phyloP scores from a whole-genome alignment of 2,113 vertebrate genomes.

The Lethenteron camtschaticum region DNA sequence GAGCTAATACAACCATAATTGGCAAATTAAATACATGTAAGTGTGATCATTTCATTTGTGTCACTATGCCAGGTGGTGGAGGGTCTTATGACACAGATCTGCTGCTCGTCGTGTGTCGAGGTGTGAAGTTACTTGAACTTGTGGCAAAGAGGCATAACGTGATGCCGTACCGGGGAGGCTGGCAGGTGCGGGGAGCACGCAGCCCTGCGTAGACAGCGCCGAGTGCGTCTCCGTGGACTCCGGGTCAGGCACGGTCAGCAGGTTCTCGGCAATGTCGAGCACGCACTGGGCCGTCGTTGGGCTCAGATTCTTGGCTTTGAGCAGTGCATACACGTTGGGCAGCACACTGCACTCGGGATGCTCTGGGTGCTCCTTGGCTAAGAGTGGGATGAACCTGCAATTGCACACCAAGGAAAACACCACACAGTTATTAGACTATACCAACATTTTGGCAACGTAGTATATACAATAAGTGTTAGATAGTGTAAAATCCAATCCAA shows the following conservation, averaged over 20 bases:
- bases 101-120: no score
- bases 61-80: no score
- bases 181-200: slow-evolving; percentile 17
- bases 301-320: slow-evolving; percentile 52
- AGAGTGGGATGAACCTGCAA: slow-evolving; percentile 53
- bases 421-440: neutral
- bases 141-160: neutral
- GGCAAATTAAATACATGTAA: no score
- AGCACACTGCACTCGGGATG: slow-evolving; percentile 48
- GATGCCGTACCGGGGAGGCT: no score
- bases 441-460: no score
- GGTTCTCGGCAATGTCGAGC: slow-evolving; percentile 52
- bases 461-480: no score
- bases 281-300: slow-evolving; percentile 33
- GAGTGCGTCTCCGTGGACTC: slow-evolving; percentile 27
- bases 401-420: slow-evolving; percentile 9
- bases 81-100: no score
- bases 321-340: slow-evolving; percentile 52
- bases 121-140: no score
- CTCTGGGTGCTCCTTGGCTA: slow-evolving; percentile 49
- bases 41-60: no score
- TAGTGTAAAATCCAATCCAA: no score
- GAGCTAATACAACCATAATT: no score
- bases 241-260: slow-evolving; percentile 49
- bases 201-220: slow-evolving; percentile 28